Evolutionary conservation across 1,140 invertebrate genomes (phyloP).

Genomic region (Nasonia longicornis): DNA sequence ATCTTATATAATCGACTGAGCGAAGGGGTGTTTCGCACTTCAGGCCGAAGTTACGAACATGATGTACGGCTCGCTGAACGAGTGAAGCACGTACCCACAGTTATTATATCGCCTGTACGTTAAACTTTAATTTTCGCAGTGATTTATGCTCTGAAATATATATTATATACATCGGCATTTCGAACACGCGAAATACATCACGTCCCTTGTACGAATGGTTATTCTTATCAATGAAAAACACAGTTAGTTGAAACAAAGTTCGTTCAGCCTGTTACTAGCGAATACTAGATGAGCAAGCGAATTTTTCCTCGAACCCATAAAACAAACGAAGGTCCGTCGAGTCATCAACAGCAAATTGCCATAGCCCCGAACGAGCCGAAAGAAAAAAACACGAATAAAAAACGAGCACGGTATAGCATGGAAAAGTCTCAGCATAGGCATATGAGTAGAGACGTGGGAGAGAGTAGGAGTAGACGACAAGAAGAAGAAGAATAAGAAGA

Average conservation of each 20-base stretch:
- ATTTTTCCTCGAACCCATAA: no score
- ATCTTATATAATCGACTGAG: neutral
- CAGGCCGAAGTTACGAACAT: neutral
- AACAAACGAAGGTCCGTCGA: no score
- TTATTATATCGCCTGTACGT: slow-evolving; percentile 12
- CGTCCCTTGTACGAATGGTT: neutral
- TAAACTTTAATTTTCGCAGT: slow-evolving; percentile 20
- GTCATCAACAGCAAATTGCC: no score
- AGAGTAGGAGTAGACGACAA: neutral
- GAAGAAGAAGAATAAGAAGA: slow-evolving; percentile 18
- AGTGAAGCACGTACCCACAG: neutral
- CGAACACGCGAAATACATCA: neutral
- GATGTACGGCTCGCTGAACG: neutral
- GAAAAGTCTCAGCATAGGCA: no score
- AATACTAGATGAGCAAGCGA: no score
- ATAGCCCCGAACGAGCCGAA: neutral
- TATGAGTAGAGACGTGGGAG: no score
- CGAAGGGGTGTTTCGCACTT: neutral
- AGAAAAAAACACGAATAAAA: neutral
- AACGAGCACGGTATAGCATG: no score
- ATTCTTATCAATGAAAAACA: no score
- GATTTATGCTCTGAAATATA: slow-evolving; percentile 5
- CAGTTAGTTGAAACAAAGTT: no score
- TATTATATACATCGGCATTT: neutral
- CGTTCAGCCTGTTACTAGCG: no score